A percentile compares a stretch with the other conserved stretches of the same genome.
Conservation (phyloP, 2,797 vertebrate species). For the Brachyrhaphis roseni region DNA sequence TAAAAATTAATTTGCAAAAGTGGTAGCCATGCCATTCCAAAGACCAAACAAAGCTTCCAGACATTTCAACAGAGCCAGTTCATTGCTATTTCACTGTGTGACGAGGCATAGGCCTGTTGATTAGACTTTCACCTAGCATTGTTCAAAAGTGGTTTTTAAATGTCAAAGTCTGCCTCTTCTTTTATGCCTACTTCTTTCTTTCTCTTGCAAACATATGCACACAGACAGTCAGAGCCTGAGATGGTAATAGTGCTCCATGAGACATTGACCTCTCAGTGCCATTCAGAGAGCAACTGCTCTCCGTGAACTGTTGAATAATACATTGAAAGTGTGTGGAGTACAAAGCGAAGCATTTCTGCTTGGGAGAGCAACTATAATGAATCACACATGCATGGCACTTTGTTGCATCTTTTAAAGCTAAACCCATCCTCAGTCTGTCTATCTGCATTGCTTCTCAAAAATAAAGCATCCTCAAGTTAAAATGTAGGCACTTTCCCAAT, state of each 20-base stretch:
- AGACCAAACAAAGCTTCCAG: neutral
- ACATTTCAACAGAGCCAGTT: neutral
- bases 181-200: neutral
- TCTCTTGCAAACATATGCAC: constrained; percentile 16
- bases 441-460: neutral
- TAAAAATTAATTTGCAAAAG: neutral
- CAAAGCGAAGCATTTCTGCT: constrained; percentile 43
- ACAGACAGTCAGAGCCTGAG: constrained; percentile 27
- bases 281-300: constrained; percentile 49
- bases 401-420: neutral
- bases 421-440: neutral
- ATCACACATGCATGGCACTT: constrained; percentile 2
- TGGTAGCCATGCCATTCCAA: neutral
- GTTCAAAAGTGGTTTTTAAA: constrained; percentile 18
- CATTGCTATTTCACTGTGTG: neutral
- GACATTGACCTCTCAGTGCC: constrained; percentile 63
- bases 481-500: neutral
- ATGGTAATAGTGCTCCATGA: constrained; percentile 57
- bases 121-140: neutral
- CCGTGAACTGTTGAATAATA: constrained; percentile 58
- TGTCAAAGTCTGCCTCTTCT: constrained; percentile 15
- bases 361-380: constrained; percentile 31
- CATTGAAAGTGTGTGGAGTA: constrained; percentile 40
- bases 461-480: neutral
- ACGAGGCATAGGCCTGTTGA: neutral